A percentile compares a stretch with the other conserved stretches of the same genome.
Conservation (phyloP, 30 jellyfish, hydroid and myxozoan genomes). For the Rhopilema esculentum region DNA sequence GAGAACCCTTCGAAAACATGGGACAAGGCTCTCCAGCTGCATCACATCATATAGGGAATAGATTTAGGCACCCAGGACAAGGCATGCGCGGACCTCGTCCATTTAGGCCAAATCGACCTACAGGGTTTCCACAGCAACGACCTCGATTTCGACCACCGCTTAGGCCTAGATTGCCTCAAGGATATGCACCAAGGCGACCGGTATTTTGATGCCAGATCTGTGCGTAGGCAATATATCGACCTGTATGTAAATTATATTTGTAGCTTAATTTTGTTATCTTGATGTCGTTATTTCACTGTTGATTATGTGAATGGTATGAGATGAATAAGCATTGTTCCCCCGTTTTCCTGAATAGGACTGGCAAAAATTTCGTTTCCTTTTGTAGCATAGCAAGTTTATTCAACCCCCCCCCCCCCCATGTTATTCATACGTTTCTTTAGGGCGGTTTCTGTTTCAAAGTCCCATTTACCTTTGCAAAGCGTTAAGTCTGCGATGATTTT, state of each 20-base stretch:
- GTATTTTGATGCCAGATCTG: slow-evolving; percentile 50
- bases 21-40: slow-evolving; percentile 1
- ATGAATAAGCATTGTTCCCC: no score
- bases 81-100: slow-evolving; percentile 50
- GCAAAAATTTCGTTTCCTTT: no score
- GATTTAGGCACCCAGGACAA: slow-evolving; percentile 55
- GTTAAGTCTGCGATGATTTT: no score
- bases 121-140: slow-evolving; percentile 41
- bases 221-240: neutral
- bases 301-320: neutral
- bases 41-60: slow-evolving; percentile 5
- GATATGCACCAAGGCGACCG: slow-evolving; percentile 70
- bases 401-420: no score
- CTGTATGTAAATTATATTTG: neutral
- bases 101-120: slow-evolving; percentile 18
- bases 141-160: slow-evolving; percentile 72
- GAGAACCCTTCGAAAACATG: neutral
- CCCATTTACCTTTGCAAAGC: no score
- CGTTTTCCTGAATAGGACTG: no score
- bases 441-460: no score
- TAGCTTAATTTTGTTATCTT: neutral
- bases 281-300: neutral
- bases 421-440: no score
- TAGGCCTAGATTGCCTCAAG: slow-evolving; percentile 67
- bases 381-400: no score